Evolutionary conservation across 1,140 invertebrate genomes (phyloP).

Genomic region (Drosophila kepulauana): DNA sequence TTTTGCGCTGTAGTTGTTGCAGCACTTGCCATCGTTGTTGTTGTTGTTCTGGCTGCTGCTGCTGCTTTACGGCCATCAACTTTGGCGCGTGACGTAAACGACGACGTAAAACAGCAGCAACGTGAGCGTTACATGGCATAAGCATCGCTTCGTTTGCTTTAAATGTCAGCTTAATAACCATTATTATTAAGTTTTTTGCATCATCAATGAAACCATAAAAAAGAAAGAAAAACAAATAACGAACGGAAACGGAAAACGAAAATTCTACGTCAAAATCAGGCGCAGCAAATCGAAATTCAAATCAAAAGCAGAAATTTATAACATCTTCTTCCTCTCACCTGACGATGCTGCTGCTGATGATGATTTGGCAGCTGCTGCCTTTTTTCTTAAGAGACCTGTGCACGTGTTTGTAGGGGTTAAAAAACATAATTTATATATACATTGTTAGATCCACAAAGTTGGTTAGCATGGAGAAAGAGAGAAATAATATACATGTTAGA

Average conservation of each 20-base stretch:
- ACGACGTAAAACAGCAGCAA: constrained; percentile 73
- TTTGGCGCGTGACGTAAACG: constrained; percentile 73
- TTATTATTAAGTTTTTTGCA: constrained; percentile 39
- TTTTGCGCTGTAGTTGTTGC: not conserved
- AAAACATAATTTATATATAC: constrained; percentile 8
- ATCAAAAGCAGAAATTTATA: constrained; percentile 8
- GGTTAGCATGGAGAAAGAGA: constrained; percentile 41
- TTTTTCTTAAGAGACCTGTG: constrained; percentile 81
- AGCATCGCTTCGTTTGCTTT: constrained; percentile 70
- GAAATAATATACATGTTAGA: constrained; percentile 10
- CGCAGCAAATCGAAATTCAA: constrained; percentile 19
- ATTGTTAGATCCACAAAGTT: constrained; percentile 8
- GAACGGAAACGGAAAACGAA: constrained; percentile 10
- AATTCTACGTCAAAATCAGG: constrained; percentile 17
- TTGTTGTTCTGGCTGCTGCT: constrained; percentile 13
- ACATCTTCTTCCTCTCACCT: constrained; percentile 8
- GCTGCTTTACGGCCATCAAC: constrained; percentile 65
- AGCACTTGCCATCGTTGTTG: not conserved
- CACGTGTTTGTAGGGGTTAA: not conserved
- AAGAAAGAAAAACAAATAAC: constrained; percentile 35
- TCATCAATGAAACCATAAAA: constrained; percentile 22
- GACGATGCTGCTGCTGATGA: constrained; percentile 16
- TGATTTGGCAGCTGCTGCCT: constrained; percentile 58
- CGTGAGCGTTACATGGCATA: constrained; percentile 72
- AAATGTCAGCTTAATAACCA: constrained; percentile 66